Percentiles rank a stretch among this genome's conserved stretches.
These are phyloP conservation scores for Xyliphius kryptos DNA, from an alignment of 2,113 vertebrate genomes.

Conservation along the genomic window DNA sequence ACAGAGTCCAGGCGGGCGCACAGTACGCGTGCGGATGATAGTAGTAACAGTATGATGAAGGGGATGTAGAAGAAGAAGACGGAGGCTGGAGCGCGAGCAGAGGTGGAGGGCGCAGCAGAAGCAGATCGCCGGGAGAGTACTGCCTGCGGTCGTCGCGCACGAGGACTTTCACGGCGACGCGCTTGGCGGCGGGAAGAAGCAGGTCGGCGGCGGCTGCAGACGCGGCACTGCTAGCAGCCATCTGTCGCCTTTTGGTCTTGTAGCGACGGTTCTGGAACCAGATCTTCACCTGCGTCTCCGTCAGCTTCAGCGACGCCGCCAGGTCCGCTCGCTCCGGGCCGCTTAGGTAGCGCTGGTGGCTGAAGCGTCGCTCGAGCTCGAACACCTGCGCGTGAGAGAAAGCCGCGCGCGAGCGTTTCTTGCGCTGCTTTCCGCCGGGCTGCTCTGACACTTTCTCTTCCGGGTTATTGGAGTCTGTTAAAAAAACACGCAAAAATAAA, in stretches of 20 bases:
- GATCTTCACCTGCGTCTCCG: no score
- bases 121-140: conserved; percentile 88
- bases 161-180: conserved; percentile 94
- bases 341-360: conserved; percentile 95
- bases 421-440: conserved; percentile 57
- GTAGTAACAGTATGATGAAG: conserved; percentile 61
- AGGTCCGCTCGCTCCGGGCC: conserved; percentile 94
- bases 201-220: conserved; percentile 14
- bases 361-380: conserved; percentile 96
- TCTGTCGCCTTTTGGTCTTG: conserved; percentile 95
- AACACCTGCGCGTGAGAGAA: conserved; percentile 98
- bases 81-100: conserved; percentile 80
- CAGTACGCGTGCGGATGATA: conserved; percentile 95
- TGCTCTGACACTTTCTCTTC: conserved; percentile 63
- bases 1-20: conserved; percentile 91
- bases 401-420: conserved; percentile 93
- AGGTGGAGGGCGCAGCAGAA: conserved; percentile 71
- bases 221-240: conserved; percentile 81
- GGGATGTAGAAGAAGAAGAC: conserved; percentile 4
- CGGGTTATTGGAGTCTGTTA: conserved; percentile 47
- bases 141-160: conserved; percentile 98
- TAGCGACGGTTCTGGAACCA: conserved; percentile 99
- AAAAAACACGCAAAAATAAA: no score
- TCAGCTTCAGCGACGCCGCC: conserved; percentile 93
- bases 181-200: conserved; percentile 75